Evolutionary conservation across 64 coral and sea anemone species (phyloP).

Genomic region (Trachythela sp.): DNA sequence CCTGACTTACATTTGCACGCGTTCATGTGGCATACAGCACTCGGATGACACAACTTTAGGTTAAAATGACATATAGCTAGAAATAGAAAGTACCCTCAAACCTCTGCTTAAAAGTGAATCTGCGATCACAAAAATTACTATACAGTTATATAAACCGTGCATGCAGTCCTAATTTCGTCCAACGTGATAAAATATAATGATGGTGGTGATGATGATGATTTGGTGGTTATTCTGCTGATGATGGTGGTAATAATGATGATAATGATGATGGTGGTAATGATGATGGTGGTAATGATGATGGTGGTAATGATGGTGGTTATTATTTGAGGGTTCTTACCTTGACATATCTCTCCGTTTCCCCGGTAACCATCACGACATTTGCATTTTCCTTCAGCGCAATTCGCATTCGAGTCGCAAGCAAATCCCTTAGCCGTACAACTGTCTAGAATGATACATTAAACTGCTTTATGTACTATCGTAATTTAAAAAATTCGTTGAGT

Average conservation of each 20-base stretch:
- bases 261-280: no score
- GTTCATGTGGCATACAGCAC: not conserved
- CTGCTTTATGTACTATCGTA: not conserved
- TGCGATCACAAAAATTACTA: no score
- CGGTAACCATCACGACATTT: not conserved
- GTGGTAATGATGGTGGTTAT: not conserved
- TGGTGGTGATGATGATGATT: no score
- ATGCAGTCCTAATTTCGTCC: no score
- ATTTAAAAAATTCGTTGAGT: not conserved
- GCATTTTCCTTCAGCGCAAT: not conserved
- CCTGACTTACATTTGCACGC: not conserved
- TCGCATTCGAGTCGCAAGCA: not conserved
- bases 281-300: not conserved
- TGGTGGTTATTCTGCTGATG: no score
- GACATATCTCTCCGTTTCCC: slow-evolving; percentile 6
- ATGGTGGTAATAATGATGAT: no score
- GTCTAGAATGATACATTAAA: not conserved
- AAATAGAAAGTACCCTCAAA: not conserved
- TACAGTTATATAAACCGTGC: no score
- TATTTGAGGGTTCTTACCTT: not conserved
- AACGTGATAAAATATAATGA: no score
- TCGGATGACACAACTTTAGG: not conserved
- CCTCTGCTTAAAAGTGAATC: no score
- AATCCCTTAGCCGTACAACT: not conserved
- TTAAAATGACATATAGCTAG: not conserved